Percentiles rank a stretch among this genome's conserved stretches.
phyloP scores from a whole-genome alignment of 2,113 vertebrate genomes.

The Podiceps cristatus region DNA sequence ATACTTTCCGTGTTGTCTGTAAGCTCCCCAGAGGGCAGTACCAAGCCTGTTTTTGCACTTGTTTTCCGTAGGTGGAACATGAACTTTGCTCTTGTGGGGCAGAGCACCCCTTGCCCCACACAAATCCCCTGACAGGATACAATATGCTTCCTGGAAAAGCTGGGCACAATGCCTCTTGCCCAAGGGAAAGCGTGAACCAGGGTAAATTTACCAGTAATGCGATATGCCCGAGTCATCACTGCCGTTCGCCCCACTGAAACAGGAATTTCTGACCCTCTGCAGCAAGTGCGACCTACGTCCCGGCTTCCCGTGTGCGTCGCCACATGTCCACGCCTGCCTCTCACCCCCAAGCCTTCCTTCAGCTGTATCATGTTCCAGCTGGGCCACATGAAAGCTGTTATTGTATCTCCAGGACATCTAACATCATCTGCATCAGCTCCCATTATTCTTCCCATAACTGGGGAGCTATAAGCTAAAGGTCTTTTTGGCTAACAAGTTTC shows the following conservation, averaged over 20 bases:
- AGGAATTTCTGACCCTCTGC: not conserved
- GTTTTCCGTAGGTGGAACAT: not conserved
- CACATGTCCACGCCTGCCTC: not conserved
- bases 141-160: not conserved
- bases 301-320: not conserved
- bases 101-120: not conserved
- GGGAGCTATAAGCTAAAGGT: not conserved
- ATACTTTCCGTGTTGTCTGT: not conserved
- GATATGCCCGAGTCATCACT: accelerated
- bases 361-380: not conserved
- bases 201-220: not conserved
- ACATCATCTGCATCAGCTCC: not conserved
- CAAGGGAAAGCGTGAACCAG: accelerated
- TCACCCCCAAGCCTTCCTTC: not conserved
- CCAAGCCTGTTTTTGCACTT: not conserved
- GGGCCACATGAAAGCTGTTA: not conserved
- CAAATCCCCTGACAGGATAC: not conserved
- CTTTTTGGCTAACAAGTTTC: not conserved
- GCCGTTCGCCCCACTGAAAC: accelerated
- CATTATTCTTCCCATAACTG: not conserved
- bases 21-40: not conserved
- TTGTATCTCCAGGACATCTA: not conserved
- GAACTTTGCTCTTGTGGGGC: not conserved
- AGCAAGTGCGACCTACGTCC: accelerated
- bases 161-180: not conserved